These are phyloP conservation scores for Listronotus oregonensis DNA, from an alignment of 1,140 invertebrate genomes.

Conservation along the genomic window DNA sequence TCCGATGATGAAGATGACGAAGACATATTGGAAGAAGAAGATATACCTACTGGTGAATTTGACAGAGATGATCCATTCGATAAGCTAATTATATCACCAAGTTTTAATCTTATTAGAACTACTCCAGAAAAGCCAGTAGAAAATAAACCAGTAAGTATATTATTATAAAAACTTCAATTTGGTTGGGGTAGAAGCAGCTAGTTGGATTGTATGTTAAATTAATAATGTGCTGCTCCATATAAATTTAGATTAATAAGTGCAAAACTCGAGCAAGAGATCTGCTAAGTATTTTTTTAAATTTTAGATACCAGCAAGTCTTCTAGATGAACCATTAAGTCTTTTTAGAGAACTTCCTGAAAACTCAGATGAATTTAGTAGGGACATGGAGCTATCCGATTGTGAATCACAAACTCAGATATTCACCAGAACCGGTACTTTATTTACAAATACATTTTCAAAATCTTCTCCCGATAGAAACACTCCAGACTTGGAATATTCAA, in stretches of 20 bases:
- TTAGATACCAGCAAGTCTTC: conserved; percentile 23
- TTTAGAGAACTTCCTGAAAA: conserved; percentile 55
- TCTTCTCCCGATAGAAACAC: conserved; percentile 52
- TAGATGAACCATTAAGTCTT: conserved; percentile 47
- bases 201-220: background rate
- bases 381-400: conserved; percentile 62
- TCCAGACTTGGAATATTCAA: conserved; percentile 50
- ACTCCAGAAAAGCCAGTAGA: conserved; percentile 29
- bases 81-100: conserved; percentile 58
- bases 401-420: conserved; percentile 64
- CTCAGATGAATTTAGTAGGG: conserved; percentile 59
- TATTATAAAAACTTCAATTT: no score
- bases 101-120: conserved; percentile 47
- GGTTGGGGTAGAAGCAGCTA: background rate
- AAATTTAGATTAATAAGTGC: no score
- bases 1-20: conserved; percentile 41
- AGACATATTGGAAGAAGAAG: conserved; percentile 36
- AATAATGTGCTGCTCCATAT: no score
- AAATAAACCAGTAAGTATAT: conserved; percentile 14
- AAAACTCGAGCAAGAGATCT: no score
- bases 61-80: conserved; percentile 58
- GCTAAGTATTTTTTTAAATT: background rate
- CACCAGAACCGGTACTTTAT: conserved; percentile 60
- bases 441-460: conserved; percentile 58
- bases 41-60: background rate